These are phyloP conservation scores for Gymnarchus niloticus DNA, from an alignment of 2,113 vertebrate species.

Conservation along the genomic window DNA sequence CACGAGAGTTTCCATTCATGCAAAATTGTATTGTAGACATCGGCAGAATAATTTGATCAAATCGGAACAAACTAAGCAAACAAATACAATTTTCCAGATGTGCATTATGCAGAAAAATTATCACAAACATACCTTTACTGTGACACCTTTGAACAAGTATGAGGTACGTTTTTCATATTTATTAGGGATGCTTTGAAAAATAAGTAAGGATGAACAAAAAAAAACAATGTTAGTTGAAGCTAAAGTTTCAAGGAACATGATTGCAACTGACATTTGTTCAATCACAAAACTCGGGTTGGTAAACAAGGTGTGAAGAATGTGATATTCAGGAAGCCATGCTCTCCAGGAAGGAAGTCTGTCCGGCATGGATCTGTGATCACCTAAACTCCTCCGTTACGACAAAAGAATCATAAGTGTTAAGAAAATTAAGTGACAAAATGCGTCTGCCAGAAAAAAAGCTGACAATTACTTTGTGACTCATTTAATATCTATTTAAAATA, in stretches of 20 bases:
- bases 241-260: background rate
- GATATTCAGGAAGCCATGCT: background rate
- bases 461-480: background rate
- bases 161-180: too few species aligned
- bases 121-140: background rate
- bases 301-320: background rate
- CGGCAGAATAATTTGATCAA: background rate
- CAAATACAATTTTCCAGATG: too few species aligned
- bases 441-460: background rate
- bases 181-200: too few species aligned
- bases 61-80: background rate
- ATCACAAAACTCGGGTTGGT: background rate
- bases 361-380: background rate
- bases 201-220: background rate
- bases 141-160: background rate
- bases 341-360: background rate
- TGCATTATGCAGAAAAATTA: too few species aligned
- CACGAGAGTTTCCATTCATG: background rate
- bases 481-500: constrained; percentile 7
- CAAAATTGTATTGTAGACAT: background rate
- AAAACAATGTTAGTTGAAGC: background rate
- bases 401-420: constrained; percentile 7
- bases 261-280: background rate
- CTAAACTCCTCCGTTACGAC: constrained; percentile 4
- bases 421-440: background rate